Conservation (phyloP, 1,140 invertebrate species). For the Ridgeia piscesae region DNA sequence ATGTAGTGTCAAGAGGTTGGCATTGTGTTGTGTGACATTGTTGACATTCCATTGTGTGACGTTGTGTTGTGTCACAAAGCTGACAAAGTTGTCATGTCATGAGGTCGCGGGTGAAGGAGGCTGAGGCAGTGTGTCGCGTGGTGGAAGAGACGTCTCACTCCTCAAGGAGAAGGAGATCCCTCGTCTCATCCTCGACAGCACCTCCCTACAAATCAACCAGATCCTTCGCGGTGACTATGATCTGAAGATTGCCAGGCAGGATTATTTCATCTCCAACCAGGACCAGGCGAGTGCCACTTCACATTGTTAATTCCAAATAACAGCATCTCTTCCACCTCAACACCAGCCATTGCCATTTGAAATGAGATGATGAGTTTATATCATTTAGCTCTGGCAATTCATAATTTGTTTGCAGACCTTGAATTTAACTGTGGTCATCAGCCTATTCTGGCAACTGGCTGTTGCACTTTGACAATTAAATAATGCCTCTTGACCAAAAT, state of each 20-base stretch:
- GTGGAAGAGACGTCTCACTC: conserved; percentile 34
- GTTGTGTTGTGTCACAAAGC: no score
- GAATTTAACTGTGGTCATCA: no score
- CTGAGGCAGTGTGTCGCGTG: conserved; percentile 34
- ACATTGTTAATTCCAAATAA: background rate
- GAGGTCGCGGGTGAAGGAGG: conserved; percentile 33
- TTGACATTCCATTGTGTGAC: no score
- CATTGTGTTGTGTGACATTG: no score
- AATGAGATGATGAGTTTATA: background rate
- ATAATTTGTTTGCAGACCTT: background rate
- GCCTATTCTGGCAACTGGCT: background rate
- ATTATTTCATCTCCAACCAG: conserved; percentile 51
- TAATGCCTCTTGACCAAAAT: no score
- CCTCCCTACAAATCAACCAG: conserved; percentile 38
- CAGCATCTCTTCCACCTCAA: background rate
- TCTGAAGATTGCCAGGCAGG: conserved; percentile 49
- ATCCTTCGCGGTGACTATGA: conserved; percentile 52
- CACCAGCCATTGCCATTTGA: background rate
- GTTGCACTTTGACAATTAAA: no score
- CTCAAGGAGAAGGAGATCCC: conserved; percentile 37
- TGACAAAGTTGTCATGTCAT: background rate
- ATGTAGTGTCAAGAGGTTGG: no score
- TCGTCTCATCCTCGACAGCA: conserved; percentile 42
- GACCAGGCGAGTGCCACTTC: conserved; percentile 40
- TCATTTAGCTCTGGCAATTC: background rate